Base-by-base conservation (phyloP, 2,888 invertebrate species). In the Folsomia candida region DNA sequence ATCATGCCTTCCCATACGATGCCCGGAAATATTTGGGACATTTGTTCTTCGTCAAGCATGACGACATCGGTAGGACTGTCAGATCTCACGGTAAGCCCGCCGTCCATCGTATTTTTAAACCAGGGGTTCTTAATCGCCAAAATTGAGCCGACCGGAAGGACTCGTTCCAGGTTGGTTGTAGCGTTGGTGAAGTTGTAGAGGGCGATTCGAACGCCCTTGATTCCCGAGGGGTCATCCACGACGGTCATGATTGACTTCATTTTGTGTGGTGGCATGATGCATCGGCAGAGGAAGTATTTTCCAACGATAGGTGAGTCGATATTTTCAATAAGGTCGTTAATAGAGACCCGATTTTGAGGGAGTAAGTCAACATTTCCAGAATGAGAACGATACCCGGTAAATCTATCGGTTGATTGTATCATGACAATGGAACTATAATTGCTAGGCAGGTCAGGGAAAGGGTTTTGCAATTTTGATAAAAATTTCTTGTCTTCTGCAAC, bases 111-210 rank as follows among this genome's bases (percentile, higher is more conserved):
- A n/a, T 37, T 18, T 51, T 70, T 70, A 3, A 70, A 54, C 60
- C 51, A 67, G n/a, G 70, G 70, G 59, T 70, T 66, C 26, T 70
- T 67, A 0, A 70, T 51, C n/a, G 67, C 70, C 27, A 70, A 20
- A 27, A 70, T 37, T n/a, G 54, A 51, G 9, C 70, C 70, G 2
- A 67, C 60, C n/a, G 70, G 70, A 4, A 70, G 22, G 51, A 60
- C 11, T 20, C 54, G 18, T 11, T 25, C 18, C n/a, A 26, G n/a
- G 26, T 47, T 47, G 14, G 11, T 47, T 47, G 47, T 11, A 9
- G 14, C 11, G 14, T 18, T 47, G 9, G 47, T 47, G 47, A 47
- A 47, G 47, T 47, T 47, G 14, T 11, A 47, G 11, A 47, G 47
- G 47, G 47, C 47, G 14, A 47, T 9, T 11, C 47, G 47, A 47